These are phyloP conservation scores for Phyllostomus discolor DNA, from an alignment of 2,113 vertebrate genomes.

Conservation along the genomic window DNA sequence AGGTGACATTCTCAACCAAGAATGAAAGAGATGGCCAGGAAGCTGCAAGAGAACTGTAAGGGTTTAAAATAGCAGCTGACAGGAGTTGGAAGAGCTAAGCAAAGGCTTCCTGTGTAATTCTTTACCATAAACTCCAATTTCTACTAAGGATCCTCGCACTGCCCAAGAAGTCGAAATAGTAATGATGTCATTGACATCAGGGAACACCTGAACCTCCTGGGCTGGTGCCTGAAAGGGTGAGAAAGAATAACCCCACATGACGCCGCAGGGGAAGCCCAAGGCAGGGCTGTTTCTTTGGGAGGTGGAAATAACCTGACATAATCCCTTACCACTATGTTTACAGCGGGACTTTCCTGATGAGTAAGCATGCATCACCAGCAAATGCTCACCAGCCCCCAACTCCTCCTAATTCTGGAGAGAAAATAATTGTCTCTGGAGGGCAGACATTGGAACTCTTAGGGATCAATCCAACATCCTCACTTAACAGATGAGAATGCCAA, in stretches of 20 bases:
- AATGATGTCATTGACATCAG: background rate
- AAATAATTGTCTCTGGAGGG: background rate
- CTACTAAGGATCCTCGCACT: background rate
- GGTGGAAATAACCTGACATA: slow-evolving; percentile 38
- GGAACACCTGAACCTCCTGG: background rate
- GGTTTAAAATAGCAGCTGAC: background rate
- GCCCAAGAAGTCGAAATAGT: background rate
- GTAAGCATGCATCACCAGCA: slow-evolving; percentile 22
- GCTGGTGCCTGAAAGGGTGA: background rate
- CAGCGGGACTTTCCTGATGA: slow-evolving; percentile 73
- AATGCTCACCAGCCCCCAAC: background rate
- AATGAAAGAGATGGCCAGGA: background rate
- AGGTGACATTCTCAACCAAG: background rate
- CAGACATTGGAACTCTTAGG: background rate
- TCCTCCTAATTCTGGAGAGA: background rate
- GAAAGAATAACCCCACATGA: background rate
- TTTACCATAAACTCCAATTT: background rate
- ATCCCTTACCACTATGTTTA: background rate
- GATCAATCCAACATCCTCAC: background rate
- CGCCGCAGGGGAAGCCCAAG: slow-evolving; percentile 22
- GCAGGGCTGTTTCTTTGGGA: background rate
- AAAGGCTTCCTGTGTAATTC: background rate
- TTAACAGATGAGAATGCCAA: background rate
- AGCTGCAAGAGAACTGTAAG: background rate
- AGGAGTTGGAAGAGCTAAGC: background rate